Evolutionary conservation across 1,140 invertebrate species (phyloP).

Genomic region (Octopus bimaculoides): DNA sequence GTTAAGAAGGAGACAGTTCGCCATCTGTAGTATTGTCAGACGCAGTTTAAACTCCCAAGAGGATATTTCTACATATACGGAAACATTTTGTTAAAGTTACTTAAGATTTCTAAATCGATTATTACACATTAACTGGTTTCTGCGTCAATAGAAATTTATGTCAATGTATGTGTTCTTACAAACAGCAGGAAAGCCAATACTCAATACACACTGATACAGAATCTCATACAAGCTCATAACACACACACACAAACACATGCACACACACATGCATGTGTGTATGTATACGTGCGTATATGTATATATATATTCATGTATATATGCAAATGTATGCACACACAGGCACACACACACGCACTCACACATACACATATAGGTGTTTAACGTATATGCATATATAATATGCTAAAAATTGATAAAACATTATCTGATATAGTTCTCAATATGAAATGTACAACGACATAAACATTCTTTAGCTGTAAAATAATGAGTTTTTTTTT

Average conservation of each 20-base stretch:
- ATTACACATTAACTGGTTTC: neutral
- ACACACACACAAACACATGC: neutral
- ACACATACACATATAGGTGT: neutral
- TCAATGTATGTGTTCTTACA: neutral
- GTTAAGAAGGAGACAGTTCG: neutral
- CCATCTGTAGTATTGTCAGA: neutral
- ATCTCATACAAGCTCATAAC: neutral
- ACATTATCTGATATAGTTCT: neutral
- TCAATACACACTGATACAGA: neutral
- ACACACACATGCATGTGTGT: neutral
- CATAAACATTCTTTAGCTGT: neutral
- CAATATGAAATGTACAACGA: neutral
- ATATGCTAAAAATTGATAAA: neutral
- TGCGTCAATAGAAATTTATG: neutral
- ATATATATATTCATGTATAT: neutral
- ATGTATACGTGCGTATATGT: neutral
- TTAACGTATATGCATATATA: neutral
- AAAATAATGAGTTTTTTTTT: neutral
- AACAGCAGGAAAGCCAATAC: neutral
- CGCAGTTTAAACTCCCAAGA: neutral
- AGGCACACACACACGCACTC: no score
- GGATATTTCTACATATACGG: neutral
- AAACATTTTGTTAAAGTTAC: neutral
- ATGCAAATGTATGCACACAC: neutral
- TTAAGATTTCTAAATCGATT: neutral